Evolutionary conservation across 2,113 vertebrate species (phyloP).

Genomic region (Phrynocephalus versicolor): DNA sequence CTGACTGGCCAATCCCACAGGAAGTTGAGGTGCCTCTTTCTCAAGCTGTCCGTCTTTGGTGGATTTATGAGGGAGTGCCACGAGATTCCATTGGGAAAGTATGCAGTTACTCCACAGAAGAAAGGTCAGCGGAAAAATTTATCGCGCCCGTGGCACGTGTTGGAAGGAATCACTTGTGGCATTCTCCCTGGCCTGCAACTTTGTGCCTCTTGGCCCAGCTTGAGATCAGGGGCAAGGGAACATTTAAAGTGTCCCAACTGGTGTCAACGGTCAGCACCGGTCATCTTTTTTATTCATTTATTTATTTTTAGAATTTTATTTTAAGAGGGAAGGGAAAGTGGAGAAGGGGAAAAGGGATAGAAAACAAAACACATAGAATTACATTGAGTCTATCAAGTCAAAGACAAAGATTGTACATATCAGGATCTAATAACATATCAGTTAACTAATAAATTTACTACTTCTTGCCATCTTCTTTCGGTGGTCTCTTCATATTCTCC

Average conservation of each 20-base stretch:
- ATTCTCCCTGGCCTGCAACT: background rate
- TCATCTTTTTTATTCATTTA: no score
- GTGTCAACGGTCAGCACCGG: background rate
- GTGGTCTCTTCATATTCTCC: no score
- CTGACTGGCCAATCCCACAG: conserved; percentile 55
- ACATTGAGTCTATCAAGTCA: no score
- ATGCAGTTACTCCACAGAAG: fast-evolving
- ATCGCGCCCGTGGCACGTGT: background rate
- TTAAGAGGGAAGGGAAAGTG: no score
- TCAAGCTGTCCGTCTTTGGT: conserved; percentile 14
- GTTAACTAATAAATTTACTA: no score
- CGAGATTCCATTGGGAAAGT: conserved; percentile 32
- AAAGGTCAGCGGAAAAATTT: conserved; percentile 19
- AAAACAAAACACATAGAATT: no score
- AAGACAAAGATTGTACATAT: no score
- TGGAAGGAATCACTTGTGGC: background rate
- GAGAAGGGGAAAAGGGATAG: no score
- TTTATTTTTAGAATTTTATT: no score
- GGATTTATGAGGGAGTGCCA: conserved; percentile 30
- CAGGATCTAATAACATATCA: no score
- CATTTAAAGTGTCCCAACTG: background rate
- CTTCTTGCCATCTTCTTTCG: no score
- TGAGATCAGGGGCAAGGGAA: background rate
- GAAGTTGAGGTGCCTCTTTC: conserved; percentile 42
- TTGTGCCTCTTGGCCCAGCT: background rate